phyloP scores from a whole-genome alignment of 2,797 vertebrate genomes.

The Meda fulgida region DNA sequence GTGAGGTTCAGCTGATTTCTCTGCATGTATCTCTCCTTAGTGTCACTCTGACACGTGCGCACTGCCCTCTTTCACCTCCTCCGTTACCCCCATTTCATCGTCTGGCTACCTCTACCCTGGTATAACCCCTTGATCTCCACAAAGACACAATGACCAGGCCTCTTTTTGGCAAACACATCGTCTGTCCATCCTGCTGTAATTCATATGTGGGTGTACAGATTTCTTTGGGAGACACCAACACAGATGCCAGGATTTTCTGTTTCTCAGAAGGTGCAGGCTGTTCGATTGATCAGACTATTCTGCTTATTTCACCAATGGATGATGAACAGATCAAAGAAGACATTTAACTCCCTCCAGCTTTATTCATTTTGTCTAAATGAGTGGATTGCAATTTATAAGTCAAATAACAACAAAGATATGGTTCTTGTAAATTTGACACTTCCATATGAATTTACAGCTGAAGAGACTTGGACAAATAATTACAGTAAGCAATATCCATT shows the following conservation, averaged over 20 bases:
- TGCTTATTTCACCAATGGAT: not conserved
- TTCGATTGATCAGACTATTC: not conserved
- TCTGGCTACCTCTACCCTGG: not conserved
- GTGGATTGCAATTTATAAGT: not conserved
- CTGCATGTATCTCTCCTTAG: conserved; percentile 20
- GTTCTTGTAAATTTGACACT: not conserved
- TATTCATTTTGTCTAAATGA: not conserved
- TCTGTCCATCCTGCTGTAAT: not conserved
- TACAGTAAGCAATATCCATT: not conserved
- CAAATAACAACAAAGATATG: not conserved
- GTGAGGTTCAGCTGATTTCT: conserved; percentile 48
- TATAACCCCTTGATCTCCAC: not conserved
- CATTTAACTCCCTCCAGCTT: not conserved
- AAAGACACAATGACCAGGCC: conserved; percentile 1
- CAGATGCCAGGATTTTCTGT: not conserved
- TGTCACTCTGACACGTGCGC: conserved; percentile 43
- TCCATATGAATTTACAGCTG: not conserved
- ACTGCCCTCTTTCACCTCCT: not conserved
- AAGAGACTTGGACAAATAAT: not conserved
- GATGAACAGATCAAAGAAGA: not conserved
- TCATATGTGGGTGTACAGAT: not conserved
- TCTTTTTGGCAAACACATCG: not conserved
- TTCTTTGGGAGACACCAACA: not conserved
- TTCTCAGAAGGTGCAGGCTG: not conserved
- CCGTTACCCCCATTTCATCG: not conserved